Evolutionary conservation across 92 coral and sea anemone genomes (phyloP).

Genomic region (Epizoanthus scotinus): DNA sequence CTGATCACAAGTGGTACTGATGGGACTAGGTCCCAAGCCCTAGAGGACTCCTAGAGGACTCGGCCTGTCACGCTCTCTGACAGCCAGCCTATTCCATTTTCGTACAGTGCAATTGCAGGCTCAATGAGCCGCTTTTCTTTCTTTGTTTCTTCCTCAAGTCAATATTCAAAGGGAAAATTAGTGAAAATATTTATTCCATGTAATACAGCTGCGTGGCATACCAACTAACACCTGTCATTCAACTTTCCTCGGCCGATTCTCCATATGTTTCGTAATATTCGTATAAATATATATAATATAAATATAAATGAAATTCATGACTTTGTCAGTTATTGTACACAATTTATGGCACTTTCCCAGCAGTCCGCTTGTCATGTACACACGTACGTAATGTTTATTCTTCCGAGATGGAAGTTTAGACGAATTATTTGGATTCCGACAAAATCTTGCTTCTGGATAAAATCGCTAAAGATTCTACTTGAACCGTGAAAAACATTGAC

Average conservation of each 20-base stretch:
- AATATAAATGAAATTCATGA: no score
- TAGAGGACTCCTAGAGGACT: constrained; percentile 29
- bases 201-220: constrained; percentile 19
- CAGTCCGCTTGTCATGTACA: no score
- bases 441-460: no score
- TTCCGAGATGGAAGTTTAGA: no score
- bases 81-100: constrained; percentile 47
- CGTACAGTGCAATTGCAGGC: constrained; percentile 51
- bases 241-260: constrained; percentile 13
- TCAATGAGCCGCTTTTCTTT: constrained; percentile 60
- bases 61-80: constrained; percentile 30
- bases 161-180: constrained; percentile 34
- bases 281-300: no score
- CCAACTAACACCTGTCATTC: constrained; percentile 15
- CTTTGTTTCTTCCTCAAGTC: constrained; percentile 34
- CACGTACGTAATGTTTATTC: no score
- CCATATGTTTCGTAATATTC: no score
- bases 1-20: constrained; percentile 36
- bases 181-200: constrained; percentile 36
- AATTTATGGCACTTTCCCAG: no score
- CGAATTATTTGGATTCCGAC: no score
- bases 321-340: no score
- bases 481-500: no score
- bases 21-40: constrained; percentile 38
- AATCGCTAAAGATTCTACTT: no score